These are phyloP conservation scores for Eulemur rubriventer DNA, from an alignment of 2,797 vertebrate genomes.

Conservation along the genomic window DNA sequence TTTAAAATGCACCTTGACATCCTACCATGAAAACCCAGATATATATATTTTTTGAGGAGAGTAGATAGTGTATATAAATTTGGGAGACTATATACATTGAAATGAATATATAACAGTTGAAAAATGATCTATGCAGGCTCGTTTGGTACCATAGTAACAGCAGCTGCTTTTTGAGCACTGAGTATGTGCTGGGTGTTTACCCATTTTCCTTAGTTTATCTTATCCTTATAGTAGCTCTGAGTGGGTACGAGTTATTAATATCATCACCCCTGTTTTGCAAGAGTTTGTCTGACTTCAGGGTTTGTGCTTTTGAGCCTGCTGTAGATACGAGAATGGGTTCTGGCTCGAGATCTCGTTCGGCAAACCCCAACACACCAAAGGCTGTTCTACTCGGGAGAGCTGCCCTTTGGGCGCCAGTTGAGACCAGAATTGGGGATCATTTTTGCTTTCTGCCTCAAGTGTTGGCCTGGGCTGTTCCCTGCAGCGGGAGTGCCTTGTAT, in stretches of 20 bases:
- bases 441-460: background rate
- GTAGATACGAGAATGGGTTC: background rate
- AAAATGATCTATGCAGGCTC: background rate
- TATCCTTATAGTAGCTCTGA: background rate
- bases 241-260: background rate
- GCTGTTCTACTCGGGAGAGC: background rate
- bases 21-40: background rate
- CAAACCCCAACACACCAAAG: background rate
- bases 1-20: background rate
- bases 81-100: background rate
- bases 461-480: background rate
- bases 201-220: background rate
- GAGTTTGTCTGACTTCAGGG: background rate
- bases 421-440: background rate
- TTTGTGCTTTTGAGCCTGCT: background rate
- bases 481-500: background rate
- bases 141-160: background rate
- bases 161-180: background rate
- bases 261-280: background rate
- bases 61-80: background rate
- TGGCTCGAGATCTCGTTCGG: background rate
- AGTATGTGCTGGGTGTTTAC: background rate
- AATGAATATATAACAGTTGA: constrained; percentile 7
- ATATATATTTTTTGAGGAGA: background rate
- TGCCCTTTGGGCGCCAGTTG: background rate